phyloP scores from a whole-genome alignment of 2,113 vertebrate genomes.

The Menidia beryllina region DNA sequence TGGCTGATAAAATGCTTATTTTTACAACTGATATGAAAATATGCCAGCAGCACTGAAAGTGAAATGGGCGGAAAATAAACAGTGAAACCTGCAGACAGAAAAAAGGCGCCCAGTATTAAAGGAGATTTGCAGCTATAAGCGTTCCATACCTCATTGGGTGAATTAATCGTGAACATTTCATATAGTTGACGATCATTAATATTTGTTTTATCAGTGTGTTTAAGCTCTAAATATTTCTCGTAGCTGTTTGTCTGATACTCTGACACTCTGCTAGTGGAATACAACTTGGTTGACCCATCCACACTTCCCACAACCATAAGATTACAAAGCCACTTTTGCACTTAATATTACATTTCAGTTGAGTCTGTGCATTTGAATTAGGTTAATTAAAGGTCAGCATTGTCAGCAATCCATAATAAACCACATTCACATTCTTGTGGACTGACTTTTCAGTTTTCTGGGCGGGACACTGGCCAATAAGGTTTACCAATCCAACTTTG shows the following conservation, averaged over 20 bases:
- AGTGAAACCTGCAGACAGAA: neutral
- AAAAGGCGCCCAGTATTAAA: neutral
- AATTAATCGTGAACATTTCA: neutral
- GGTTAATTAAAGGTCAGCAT: neutral
- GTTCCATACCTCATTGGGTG: neutral
- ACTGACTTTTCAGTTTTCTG: slow-evolving; percentile 22
- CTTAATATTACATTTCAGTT: slow-evolving; percentile 19
- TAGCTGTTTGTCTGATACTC: no score
- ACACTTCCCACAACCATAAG: slow-evolving; percentile 25
- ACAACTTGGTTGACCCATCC: slow-evolving; percentile 25
- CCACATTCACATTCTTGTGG: slow-evolving; percentile 5
- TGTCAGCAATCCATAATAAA: neutral
- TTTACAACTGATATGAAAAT: neutral
- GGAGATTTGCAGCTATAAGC: neutral
- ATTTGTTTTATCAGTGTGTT: slow-evolving; percentile 21
- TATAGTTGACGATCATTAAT: slow-evolving; percentile 13
- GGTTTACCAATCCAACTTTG: slow-evolving; percentile 5
- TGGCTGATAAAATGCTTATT: neutral
- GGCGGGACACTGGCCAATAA: slow-evolving; percentile 24
- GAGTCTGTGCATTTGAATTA: neutral
- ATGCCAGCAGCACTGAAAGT: neutral
- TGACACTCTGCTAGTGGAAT: slow-evolving; percentile 4
- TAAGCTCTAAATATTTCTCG: slow-evolving; percentile 38
- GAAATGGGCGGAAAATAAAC: neutral
- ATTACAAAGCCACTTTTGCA: slow-evolving; percentile 8